These are phyloP conservation scores for Tiliqua scincoides DNA, from an alignment of 2,113 vertebrate species.

Conservation along the genomic window DNA sequence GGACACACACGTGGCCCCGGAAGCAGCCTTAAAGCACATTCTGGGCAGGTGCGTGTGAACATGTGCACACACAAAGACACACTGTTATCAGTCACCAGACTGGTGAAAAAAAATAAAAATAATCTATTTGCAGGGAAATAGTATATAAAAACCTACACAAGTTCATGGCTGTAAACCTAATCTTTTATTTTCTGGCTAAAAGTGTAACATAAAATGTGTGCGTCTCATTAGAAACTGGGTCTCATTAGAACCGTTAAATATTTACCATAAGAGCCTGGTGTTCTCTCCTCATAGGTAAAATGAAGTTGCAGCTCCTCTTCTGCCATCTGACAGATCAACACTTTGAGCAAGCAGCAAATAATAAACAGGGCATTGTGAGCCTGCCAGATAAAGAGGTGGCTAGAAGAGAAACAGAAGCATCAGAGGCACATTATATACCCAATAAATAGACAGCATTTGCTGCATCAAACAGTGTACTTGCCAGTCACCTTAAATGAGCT, in stretches of 20 bases:
- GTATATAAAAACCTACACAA: neutral
- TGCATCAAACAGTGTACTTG: neutral
- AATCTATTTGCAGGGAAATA: neutral
- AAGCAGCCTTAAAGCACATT: neutral
- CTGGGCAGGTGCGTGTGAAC: too few species aligned
- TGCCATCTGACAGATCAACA: conserved; percentile 90
- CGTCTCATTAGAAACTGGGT: neutral
- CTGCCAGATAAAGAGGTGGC: conserved; percentile 98
- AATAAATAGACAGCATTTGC: neutral
- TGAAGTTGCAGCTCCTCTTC: conserved; percentile 93
- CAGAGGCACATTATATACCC: neutral
- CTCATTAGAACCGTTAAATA: neutral
- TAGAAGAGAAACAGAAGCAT: conserved; percentile 70
- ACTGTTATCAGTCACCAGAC: neutral
- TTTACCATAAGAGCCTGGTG: conserved; percentile 84
- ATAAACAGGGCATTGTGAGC: conserved; percentile 97
- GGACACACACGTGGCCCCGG: neutral
- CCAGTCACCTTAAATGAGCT: neutral
- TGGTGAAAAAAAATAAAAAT: neutral
- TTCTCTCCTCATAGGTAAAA: conserved; percentile 90
- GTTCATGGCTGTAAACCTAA: neutral
- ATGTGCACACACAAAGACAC: neutral
- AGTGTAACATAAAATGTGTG: neutral
- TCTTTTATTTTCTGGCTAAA: neutral
- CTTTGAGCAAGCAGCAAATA: conserved; percentile 95